Conservation (phyloP, 2,797 vertebrate species). For the Poliocrania exsul region DNA sequence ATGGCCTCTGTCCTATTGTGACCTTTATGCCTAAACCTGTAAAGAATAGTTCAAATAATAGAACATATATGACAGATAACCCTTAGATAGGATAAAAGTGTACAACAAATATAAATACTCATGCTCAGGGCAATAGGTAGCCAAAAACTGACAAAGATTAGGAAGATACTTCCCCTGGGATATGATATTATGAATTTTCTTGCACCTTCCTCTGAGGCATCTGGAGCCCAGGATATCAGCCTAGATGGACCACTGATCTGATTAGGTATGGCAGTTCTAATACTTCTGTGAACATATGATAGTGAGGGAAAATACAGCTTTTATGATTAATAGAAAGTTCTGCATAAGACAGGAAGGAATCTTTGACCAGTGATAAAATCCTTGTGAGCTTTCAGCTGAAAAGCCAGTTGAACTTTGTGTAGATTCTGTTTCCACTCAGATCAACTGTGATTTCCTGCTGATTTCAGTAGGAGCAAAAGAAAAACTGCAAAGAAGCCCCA, state of each 20-base stretch:
- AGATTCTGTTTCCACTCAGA: constrained; percentile 10
- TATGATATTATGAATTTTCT: background rate
- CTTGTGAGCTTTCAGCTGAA: background rate
- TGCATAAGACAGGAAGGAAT: background rate
- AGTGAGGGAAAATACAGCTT: background rate
- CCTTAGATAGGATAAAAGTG: constrained; percentile 9
- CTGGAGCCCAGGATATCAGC: background rate
- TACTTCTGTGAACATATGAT: background rate
- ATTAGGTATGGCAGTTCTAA: constrained; percentile 24
- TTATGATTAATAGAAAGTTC: background rate
- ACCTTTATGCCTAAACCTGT: constrained; percentile 40
- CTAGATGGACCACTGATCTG: background rate
- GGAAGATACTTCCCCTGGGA: background rate
- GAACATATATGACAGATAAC: constrained; percentile 22
- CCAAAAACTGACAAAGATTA: background rate
- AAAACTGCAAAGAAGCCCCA: background rate
- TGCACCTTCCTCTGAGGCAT: background rate
- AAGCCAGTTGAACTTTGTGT: constrained; percentile 7
- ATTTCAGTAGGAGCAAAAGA: background rate
- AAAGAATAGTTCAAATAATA: constrained; percentile 54
- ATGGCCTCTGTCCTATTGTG: constrained; percentile 40
- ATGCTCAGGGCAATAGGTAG: background rate
- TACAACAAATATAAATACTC: background rate
- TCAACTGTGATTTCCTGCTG: constrained; percentile 12
- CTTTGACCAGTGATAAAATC: constrained; percentile 12